phyloP scores from a whole-genome alignment of 2,113 vertebrate genomes.

The Hoplias malabaricus region DNA sequence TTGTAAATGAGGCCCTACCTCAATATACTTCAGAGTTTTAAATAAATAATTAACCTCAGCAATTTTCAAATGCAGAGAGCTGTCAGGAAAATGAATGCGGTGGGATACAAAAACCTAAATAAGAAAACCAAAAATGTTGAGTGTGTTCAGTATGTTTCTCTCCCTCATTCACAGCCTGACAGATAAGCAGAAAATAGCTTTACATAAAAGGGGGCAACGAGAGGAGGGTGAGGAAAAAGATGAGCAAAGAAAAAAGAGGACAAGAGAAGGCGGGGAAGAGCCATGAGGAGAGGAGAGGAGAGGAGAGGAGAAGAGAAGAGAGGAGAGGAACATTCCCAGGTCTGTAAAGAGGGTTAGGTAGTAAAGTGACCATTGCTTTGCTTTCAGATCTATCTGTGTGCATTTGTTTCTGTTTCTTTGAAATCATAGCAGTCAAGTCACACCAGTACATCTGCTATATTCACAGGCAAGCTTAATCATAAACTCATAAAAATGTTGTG shows the following conservation, averaged over 20 bases:
- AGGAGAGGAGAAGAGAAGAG: too few relatives aligned
- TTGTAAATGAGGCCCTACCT: too few relatives aligned
- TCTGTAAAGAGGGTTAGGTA: background rate
- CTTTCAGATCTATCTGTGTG: too few relatives aligned
- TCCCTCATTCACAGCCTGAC: background rate
- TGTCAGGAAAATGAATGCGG: background rate
- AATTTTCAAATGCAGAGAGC: background rate
- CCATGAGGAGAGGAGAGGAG: background rate
- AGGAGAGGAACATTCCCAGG: background rate
- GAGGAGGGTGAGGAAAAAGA: background rate
- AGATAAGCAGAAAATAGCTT: constrained; percentile 24
- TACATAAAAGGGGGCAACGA: background rate
- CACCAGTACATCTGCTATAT: too few relatives aligned
- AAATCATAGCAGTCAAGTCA: too few relatives aligned
- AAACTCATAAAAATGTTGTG: too few relatives aligned
- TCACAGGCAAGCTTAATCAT: too few relatives aligned
- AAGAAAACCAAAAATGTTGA: background rate
- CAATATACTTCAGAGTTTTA: too few relatives aligned
- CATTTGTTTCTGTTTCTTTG: too few relatives aligned
- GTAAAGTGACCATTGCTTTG: background rate
- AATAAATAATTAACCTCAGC: too few relatives aligned
- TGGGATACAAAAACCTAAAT: background rate
- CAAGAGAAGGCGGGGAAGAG: background rate
- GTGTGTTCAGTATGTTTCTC: constrained; percentile 22
- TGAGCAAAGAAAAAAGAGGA: background rate